These are phyloP conservation scores for Protobothrops mucrosquamatus DNA, from an alignment of 2,113 vertebrate genomes.

Conservation along the genomic window DNA sequence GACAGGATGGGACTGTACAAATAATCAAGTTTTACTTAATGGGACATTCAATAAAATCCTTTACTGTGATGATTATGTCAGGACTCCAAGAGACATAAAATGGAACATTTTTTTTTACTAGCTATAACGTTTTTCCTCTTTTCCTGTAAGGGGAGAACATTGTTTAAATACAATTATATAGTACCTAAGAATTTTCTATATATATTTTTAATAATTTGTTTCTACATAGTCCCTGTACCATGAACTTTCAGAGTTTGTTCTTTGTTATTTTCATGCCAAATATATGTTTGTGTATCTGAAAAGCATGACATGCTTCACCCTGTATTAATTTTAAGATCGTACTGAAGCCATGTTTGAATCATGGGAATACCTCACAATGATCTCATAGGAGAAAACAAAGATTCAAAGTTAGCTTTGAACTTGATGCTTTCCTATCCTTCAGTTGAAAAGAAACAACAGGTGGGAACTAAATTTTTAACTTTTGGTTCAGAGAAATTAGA, in stretches of 20 bases:
- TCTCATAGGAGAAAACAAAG: conserved; percentile 52
- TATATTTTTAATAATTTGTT: conserved; percentile 7
- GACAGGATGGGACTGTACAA: background rate
- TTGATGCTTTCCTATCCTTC: conserved; percentile 46
- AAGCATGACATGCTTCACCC: conserved; percentile 18
- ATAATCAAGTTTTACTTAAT: background rate
- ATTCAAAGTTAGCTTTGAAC: conserved; percentile 57
- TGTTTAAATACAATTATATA: background rate
- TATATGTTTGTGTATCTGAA: conserved; percentile 44
- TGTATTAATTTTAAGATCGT: conserved; percentile 11
- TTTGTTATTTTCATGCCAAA: conserved; percentile 26
- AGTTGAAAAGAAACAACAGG: conserved; percentile 61
- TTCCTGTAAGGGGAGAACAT: background rate
- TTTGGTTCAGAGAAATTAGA: conserved; percentile 33
- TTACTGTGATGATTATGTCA: background rate
- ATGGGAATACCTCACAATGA: conserved; percentile 42
- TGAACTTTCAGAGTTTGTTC: conserved; percentile 17
- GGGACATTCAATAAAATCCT: background rate
- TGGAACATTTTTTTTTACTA: background rate
- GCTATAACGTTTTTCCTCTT: background rate
- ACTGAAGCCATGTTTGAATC: conserved; percentile 49
- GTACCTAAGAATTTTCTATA: background rate
- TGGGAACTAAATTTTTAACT: conserved; percentile 60
- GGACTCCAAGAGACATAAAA: background rate
- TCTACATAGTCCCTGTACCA: background rate